Evolutionary conservation across 2,888 invertebrate species (phyloP), one percentile per base, ranked within the genome.

Genomic region (Acanthosoma haemorrhoidale): DNA sequence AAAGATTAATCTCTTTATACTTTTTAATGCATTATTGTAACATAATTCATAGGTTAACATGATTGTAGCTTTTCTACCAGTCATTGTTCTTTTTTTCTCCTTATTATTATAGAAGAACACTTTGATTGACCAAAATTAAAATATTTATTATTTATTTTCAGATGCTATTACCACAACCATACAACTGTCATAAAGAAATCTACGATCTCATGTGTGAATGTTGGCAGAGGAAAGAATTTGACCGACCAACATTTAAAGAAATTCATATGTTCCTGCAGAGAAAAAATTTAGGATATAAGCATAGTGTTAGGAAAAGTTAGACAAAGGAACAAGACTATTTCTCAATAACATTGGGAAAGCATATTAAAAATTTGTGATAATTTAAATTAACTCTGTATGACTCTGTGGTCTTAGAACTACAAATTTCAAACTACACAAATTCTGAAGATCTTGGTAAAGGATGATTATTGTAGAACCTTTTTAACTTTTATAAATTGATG

Each of bases 191-290:
- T 58, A 89, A 90, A 78, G 92, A 93, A 81, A 85, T 94, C 74
- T 90, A 90, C 82, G 91, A 92, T 77, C 82, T 93, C 75, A 91
- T 93, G 90, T 81, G 86, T 74, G 91, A 91, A 78, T 94, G 94
- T 80, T 94, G 93, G 93, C 86, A 88, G 72, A 83, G 89, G 39
- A 88, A 88, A 76, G 90, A 90, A 71, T 80, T 82, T 63, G 87
- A 88, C 74, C 82, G 94, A 36, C 94, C 94, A 4, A 83, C 87
- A 73, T 94, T 94, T 83, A 83, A 86, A 32, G 92, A 93, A 77
- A 88, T 92, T 75, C 90, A 91, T 79, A 84, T 89, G 77, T 91
- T 93, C 82, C 84, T 94, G 73, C 90, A 89, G 79, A 81, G 90
- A 77, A 90, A 90, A 80, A 89, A 89, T 80, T 82, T 89, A 74